Percentiles rank a stretch among this genome's conserved stretches.
These are phyloP conservation scores for Ditylenchus dipsaci DNA, from an alignment of 1,140 invertebrate species.

Conservation along the genomic window DNA sequence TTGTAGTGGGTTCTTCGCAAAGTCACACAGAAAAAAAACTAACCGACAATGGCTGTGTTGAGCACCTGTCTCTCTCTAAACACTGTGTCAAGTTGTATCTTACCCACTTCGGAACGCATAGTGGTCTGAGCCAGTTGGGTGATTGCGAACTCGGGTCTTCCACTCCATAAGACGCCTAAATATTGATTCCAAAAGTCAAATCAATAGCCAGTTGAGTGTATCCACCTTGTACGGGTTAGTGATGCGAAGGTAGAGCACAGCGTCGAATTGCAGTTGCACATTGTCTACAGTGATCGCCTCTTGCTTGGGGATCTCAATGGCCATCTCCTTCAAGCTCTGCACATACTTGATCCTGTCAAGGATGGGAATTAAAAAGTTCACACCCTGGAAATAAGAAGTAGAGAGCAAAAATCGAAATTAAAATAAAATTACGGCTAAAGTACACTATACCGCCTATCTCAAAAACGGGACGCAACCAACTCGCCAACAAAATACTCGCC, in stretches of 20 bases:
- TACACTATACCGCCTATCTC: too few species aligned
- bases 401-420: neutral
- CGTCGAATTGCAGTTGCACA: conserved; percentile 91
- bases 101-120: conserved; percentile 95
- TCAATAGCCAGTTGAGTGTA: neutral
- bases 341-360: conserved; percentile 93
- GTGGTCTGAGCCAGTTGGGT: conserved; percentile 97
- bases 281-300: conserved; percentile 82
- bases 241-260: conserved; percentile 89
- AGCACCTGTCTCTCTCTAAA: conserved; percentile 90
- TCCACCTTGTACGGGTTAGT: conserved; percentile 78
- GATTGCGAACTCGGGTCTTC: conserved; percentile 99
- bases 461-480: too few species aligned
- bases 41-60: conserved; percentile 81
- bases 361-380: conserved; percentile 86
- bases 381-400: conserved; percentile 63
- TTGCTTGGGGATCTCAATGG: conserved; percentile 97
- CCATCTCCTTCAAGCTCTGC: conserved; percentile 97
- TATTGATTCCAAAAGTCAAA: neutral
- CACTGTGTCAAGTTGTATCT: conserved; percentile 93
- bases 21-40: neutral
- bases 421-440: too few species aligned
- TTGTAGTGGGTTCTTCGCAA: neutral
- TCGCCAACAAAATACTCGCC: too few species aligned
- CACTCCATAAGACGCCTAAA: conserved; percentile 86